Evolutionary conservation across 1,140 invertebrate genomes (phyloP), one percentile per base, ranked within the genome.

Genomic region (Papilio machaon): DNA sequence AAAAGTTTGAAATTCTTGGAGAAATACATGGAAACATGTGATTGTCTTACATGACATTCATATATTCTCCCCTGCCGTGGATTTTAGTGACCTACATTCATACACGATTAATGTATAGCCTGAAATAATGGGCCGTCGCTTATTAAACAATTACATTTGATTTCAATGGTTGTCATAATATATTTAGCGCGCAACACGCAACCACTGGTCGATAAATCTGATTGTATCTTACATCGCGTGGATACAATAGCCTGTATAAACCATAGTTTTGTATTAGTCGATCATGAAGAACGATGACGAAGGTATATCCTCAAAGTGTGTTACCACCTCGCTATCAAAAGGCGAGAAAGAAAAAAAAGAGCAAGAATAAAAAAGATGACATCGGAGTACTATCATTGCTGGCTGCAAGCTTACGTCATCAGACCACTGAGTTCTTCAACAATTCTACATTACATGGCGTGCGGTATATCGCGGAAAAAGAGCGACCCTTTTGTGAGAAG

Each of bases 391-490:
- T 92, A n/a, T 88, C 91, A 11, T 89, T 96, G 47, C 90, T 96
- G 75, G 94, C 94, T 0, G 95, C 95, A 0, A 97, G 96, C 85
- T 95, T 96, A 83, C 94, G 95, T 58, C 95, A 96, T 85, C 96
- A 97, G 88, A 96, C 96, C 0, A 96, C 95, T 81, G 95, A 96
- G 82, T 97, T 97, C 87, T 97, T 97, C 84, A 95, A 96, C 78
- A 96, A 97, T 84, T 97, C 96, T 1, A 97, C 96, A 2, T 92
- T 97, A 6, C 97, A 97, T 85, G 97, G 97, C 7, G 96, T 97
- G 0, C 93, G 96, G 5, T 97, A 97, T 83, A 97, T 97, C 47
- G 96, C 96, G 3, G 96, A 97, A 86, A 95, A 95, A 75, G 96
- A 96, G 19, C 91, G 97, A 70, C 96, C 96, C 0, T 95, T 97